Base-by-base conservation (phyloP, 2,888 invertebrate species). In the Acleris emargana region DNA sequence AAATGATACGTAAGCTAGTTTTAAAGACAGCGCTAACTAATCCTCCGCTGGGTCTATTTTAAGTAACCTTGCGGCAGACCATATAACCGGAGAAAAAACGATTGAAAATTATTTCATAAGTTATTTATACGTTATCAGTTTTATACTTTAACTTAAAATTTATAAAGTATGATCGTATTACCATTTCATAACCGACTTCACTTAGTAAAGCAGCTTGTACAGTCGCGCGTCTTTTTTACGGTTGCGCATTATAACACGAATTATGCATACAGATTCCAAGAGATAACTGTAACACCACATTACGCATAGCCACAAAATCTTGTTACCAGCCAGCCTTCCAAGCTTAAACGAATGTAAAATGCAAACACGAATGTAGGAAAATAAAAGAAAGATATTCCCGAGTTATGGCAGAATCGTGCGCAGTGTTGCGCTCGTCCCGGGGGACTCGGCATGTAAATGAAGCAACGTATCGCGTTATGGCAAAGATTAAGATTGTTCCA, bases 341-440 rank as follows among this genome's bases (percentile, higher is more conserved):
- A 69, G 70, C 71, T 64, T 68, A 69, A 72, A 71, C 69, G 70
- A 69, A 68, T 69, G 58, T 62, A 64, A 69, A 68, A 75, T 73
- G 73, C 66, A 68, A 69, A 64, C 72, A 73, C 73, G 67, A 69
- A 63, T 60, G 64, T 67, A 69, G 67, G 70, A 75, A 77, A 79
- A 78, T 79, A 73, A 72, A 76, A 74, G 73, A 77, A 73, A 71
- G 72, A 72, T 68, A 66, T 73, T 68, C 67, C 64, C 67, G 73
- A 79, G 70, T 81, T 81, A 81, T 79, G 71, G 76, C 71, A 49
- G 73, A 72, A 73, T 74, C 82, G 81, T 83, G 83, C 73, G 75
- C 76, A 70, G 72, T 68, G 70, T 61, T 69, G 67, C 70, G 59
- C 69, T 69, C 70, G 61, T 68, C 66, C 71, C 71, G 63, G 54